Conservation (phyloP, 2,888 invertebrate genomes). For the Eupithecia vulgata region DNA sequence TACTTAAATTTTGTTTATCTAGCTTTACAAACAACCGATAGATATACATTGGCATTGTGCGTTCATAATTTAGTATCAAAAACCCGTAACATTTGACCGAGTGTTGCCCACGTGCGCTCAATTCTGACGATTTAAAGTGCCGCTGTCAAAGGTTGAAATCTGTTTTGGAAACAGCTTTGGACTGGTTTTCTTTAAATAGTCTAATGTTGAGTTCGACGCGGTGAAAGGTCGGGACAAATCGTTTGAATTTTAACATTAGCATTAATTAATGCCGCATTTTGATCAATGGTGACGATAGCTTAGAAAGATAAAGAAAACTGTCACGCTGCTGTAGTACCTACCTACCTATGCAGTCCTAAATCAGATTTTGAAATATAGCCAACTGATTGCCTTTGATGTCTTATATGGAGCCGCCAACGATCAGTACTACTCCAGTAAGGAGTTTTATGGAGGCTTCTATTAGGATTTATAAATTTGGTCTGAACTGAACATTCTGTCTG, state of each 20-base stretch:
- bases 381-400: constrained; percentile 27
- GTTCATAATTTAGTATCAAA: constrained; percentile 18
- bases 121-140: constrained; percentile 19
- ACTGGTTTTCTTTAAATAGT: constrained; percentile 30
- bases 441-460: constrained; percentile 19
- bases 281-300: constrained; percentile 17
- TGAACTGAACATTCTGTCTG: constrained; percentile 13
- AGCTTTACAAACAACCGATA: constrained; percentile 7
- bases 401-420: constrained; percentile 33
- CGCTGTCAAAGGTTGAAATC: constrained; percentile 33
- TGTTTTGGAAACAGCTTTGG: constrained; percentile 33
- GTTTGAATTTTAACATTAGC: constrained; percentile 27
- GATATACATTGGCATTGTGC: constrained; percentile 7
- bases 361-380: constrained; percentile 21
- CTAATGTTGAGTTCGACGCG: constrained; percentile 21
- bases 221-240: constrained; percentile 33
- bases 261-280: constrained; percentile 21
- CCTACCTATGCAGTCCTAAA: constrained; percentile 13
- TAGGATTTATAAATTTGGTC: constrained; percentile 27
- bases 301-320: constrained; percentile 18
- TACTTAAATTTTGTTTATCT: constrained; percentile 19
- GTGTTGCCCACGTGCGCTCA: constrained; percentile 24
- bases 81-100: constrained; percentile 23
- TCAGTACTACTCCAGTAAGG: constrained; percentile 19
- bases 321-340: constrained; percentile 6